These are phyloP conservation scores for Eulithis testata DNA, from an alignment of 2,888 invertebrate genomes.

Conservation along the genomic window DNA sequence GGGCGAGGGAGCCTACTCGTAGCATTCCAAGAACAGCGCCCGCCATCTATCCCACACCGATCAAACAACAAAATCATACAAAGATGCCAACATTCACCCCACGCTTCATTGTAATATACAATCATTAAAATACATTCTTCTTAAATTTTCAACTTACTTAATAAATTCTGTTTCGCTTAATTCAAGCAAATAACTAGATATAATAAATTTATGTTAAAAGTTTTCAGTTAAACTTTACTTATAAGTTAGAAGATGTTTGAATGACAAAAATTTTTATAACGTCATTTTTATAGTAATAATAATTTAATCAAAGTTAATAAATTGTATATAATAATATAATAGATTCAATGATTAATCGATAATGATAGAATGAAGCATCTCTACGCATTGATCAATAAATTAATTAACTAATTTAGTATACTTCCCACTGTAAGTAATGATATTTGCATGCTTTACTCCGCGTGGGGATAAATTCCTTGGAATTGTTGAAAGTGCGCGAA, in stretches of 20 bases:
- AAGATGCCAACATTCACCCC: constrained; percentile 53
- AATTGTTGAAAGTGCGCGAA: constrained; percentile 77
- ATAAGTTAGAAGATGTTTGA: constrained; percentile 84
- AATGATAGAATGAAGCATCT: constrained; percentile 85
- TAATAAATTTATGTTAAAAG: constrained; percentile 84
- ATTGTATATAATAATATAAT: constrained; percentile 85
- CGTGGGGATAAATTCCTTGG: constrained; percentile 77
- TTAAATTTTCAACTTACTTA: constrained; percentile 84
- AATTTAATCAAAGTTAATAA: constrained; percentile 85
- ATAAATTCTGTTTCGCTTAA: constrained; percentile 85
- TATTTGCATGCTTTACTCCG: constrained; percentile 75
- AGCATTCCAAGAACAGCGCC: constrained; percentile 32
- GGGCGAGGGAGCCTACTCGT: constrained; percentile 7
- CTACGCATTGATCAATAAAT: constrained; percentile 86
- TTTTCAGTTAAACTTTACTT: constrained; percentile 83
- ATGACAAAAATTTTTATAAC: constrained; percentile 84
- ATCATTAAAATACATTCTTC: constrained; percentile 84
- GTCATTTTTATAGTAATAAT: constrained; percentile 84
- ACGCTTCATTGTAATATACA: constrained; percentile 66
- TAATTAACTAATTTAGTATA: constrained; percentile 88
- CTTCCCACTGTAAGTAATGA: constrained; percentile 82
- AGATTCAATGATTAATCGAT: constrained; percentile 85
- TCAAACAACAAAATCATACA: constrained; percentile 46
- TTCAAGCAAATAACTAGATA: constrained; percentile 84
- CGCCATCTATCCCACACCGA: constrained; percentile 43